A percentile compares a stretch with the other conserved stretches of the same genome.
Conservation (phyloP, 1,140 invertebrate species). For the Panagrolaimus sp. region DNA sequence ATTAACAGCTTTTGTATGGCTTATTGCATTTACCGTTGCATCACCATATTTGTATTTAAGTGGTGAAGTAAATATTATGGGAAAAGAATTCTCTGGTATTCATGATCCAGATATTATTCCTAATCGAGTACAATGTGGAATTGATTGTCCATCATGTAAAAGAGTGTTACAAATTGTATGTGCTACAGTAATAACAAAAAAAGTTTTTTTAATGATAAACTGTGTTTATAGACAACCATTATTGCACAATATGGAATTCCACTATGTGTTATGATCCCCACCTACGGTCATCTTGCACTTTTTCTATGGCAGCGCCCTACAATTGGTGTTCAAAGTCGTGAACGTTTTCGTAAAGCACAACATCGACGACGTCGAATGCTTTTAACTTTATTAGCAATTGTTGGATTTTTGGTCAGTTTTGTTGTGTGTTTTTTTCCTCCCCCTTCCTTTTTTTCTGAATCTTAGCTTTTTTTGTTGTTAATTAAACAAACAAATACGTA, state of each 20-base stretch:
- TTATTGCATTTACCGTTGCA: constrained; percentile 18
- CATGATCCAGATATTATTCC: background rate
- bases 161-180: constrained; percentile 13
- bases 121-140: constrained; percentile 12
- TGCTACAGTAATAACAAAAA: background rate
- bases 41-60: constrained; percentile 22
- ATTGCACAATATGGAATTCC: constrained; percentile 25
- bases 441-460: background rate
- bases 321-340: constrained; percentile 15
- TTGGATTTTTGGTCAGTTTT: constrained; percentile 14
- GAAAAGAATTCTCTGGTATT: background rate
- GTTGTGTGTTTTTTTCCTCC: background rate
- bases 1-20: constrained; percentile 20
- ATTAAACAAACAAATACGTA: constrained; percentile 1
- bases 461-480: background rate
- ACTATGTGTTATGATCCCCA: constrained; percentile 23
- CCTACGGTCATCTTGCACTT: constrained; percentile 24
- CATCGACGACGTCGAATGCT: constrained; percentile 7
- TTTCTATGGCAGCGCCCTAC: constrained; percentile 24
- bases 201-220: too few species aligned
- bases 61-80: constrained; percentile 4
- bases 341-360: constrained; percentile 21
- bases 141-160: constrained; percentile 13
- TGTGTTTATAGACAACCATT: constrained; percentile 23
- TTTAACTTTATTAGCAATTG: constrained; percentile 18